phyloP scores from a whole-genome alignment of 1,140 invertebrate species.

The Rhysida immarginata region DNA sequence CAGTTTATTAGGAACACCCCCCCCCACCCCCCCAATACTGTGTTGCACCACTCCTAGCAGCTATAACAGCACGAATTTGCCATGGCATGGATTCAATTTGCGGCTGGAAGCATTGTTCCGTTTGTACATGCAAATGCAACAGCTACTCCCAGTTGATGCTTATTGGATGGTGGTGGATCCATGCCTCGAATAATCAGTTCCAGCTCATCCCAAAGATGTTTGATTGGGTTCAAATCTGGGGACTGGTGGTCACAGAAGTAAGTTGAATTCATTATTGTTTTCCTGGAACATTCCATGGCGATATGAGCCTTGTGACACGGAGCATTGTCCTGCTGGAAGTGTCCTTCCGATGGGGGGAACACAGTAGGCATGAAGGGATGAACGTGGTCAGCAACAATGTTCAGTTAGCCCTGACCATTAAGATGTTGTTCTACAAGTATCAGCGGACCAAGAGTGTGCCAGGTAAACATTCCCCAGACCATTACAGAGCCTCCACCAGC shows the following conservation, averaged over 20 bases:
- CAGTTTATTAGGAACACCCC: background rate
- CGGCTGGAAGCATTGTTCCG: background rate
- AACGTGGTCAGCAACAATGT: slow-evolving; percentile 1
- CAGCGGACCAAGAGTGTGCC: slow-evolving; percentile 1
- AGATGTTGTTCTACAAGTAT: background rate
- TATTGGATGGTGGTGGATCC: no score
- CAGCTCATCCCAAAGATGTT: background rate
- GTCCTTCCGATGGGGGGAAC: background rate
- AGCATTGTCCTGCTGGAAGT: slow-evolving; percentile 3
- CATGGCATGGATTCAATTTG: background rate
- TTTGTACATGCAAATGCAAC: background rate
- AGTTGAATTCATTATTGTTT: background rate
- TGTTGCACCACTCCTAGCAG: background rate
- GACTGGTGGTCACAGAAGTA: background rate
- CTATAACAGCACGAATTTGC: background rate
- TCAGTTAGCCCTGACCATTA: background rate
- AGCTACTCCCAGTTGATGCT: no score
- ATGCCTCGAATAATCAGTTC: background rate
- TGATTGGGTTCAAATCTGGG: no score
- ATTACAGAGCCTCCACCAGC: slow-evolving; percentile 1
- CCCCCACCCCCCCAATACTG: background rate
- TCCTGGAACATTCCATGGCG: background rate
- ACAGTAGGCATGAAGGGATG: slow-evolving; percentile 1
- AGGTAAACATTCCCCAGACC: slow-evolving; percentile 8
- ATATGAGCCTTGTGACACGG: background rate